These are phyloP conservation scores for Cyclina sinensis DNA, from an alignment of 1,140 invertebrate genomes.

Conservation along the genomic window DNA sequence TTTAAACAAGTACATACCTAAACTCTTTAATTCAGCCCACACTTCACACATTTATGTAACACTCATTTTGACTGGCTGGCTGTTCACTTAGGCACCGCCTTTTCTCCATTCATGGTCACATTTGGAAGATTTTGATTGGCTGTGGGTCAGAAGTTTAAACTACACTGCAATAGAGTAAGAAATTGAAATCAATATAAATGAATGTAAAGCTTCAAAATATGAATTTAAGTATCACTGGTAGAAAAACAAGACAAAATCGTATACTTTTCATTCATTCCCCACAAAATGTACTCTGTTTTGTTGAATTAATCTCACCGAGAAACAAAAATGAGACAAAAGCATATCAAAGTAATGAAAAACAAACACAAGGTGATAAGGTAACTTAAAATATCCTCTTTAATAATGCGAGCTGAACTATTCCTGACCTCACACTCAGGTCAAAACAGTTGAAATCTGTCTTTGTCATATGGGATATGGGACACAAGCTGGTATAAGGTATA, in stretches of 20 bases:
- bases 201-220: background rate
- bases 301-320: background rate
- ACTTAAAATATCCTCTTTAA: background rate
- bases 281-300: background rate
- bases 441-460: background rate
- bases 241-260: background rate
- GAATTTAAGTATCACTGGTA: background rate
- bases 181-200: slow-evolving; percentile 25
- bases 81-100: background rate
- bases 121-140: background rate
- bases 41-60: slow-evolving; percentile 43
- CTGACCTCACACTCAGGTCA: slow-evolving; percentile 2
- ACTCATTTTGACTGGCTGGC: slow-evolving; percentile 51
- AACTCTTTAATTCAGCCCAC: slow-evolving; percentile 9
- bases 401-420: background rate
- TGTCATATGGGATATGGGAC: background rate
- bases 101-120: slow-evolving; percentile 23
- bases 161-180: slow-evolving; percentile 28
- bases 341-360: slow-evolving; percentile 44
- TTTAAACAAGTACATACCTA: slow-evolving; percentile 20
- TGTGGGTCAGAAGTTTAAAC: background rate
- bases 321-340: background rate
- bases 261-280: background rate
- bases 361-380: slow-evolving; percentile 12
- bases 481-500: slow-evolving; percentile 1